phyloP scores from a whole-genome alignment of 2,797 vertebrate genomes.

The Acrocephalus scirpaceus region DNA sequence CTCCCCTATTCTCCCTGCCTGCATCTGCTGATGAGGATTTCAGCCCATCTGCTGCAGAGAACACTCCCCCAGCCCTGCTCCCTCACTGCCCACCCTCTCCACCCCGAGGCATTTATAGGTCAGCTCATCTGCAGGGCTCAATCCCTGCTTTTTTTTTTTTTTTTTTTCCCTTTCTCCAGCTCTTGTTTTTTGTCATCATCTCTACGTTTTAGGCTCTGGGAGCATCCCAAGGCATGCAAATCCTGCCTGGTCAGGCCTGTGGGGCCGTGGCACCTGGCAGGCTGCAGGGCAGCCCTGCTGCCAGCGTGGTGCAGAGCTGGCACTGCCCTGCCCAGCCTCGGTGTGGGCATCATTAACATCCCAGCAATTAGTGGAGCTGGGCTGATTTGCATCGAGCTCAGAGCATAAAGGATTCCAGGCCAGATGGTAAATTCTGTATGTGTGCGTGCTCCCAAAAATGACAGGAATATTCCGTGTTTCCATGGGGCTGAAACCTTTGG shows the following conservation, averaged over 20 bases:
- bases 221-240: not conserved
- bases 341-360: not conserved
- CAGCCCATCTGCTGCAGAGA: not conserved
- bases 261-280: not conserved
- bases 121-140: not conserved
- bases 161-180: not conserved
- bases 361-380: constrained; percentile 33
- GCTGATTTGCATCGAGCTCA: constrained; percentile 4
- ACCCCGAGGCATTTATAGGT: not conserved
- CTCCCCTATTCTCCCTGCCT: not conserved
- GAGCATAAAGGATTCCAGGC: not conserved
- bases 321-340: not conserved
- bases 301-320: not conserved
- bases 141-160: not conserved
- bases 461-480: not conserved
- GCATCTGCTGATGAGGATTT: not conserved
- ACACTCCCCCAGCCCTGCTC: not conserved
- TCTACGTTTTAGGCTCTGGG: not conserved
- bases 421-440: constrained; percentile 44
- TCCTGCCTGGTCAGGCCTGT: not conserved
- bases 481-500: not conserved
- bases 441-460: not conserved
- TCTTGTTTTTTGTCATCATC: not conserved
- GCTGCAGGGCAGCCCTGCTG: not conserved
- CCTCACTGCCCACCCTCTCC: not conserved